A percentile compares a stretch with the other conserved stretches of the same genome.
phyloP scores from a whole-genome alignment of 2,888 invertebrate species.

The Dolichopus griseipennis region DNA sequence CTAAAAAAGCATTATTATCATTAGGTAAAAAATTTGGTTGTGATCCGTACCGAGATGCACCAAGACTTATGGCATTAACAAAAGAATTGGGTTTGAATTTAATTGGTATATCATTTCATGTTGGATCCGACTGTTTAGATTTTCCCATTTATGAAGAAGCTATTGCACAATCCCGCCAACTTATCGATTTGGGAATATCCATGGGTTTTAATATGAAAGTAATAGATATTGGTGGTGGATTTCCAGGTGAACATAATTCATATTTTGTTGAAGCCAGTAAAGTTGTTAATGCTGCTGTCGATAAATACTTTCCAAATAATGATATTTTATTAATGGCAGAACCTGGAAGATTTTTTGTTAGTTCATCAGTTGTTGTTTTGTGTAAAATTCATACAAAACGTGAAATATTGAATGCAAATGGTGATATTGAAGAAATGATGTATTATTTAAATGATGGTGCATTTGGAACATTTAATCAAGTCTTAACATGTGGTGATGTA shows the following conservation, averaged over 20 bases:
- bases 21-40: constrained; percentile 94
- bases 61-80: constrained; percentile 64
- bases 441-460: constrained; percentile 99
- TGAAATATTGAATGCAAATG: constrained; percentile 28
- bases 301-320: constrained; percentile 68
- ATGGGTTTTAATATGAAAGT: constrained; percentile 70
- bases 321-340: constrained; percentile 75
- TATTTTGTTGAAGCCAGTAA: constrained; percentile 25
- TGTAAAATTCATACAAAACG: constrained; percentile 80
- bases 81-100: constrained; percentile 67
- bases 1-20: constrained; percentile 72
- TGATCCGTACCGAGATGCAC: constrained; percentile 66
- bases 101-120: constrained; percentile 82
- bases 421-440: constrained; percentile 53
- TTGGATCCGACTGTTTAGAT: constrained; percentile 85
- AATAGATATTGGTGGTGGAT: constrained; percentile 90
- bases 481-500: constrained; percentile 46
- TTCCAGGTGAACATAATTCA: constrained; percentile 59
- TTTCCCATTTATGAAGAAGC: constrained; percentile 73
- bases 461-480: constrained; percentile 96
- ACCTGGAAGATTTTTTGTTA: constrained; percentile 92
- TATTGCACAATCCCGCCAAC: constrained; percentile 58
- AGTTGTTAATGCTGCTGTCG: constrained; percentile 70
- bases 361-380: constrained; percentile 87
- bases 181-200: constrained; percentile 63